These are phyloP conservation scores for Sphinx pinastri DNA, from an alignment of 2,888 invertebrate genomes.

Conservation along the genomic window DNA sequence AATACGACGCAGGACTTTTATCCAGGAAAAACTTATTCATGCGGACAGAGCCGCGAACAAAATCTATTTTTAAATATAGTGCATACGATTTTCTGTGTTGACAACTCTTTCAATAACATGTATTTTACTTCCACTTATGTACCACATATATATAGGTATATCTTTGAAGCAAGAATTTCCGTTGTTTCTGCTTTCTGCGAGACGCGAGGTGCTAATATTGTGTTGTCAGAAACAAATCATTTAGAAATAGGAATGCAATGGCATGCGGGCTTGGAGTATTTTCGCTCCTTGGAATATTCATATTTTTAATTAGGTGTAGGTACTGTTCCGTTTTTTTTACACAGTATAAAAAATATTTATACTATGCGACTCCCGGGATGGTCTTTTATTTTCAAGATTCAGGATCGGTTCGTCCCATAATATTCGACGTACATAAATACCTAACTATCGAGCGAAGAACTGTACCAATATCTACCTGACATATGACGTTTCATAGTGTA, in stretches of 20 bases:
- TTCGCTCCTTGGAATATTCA: background rate
- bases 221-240: constrained; percentile 14
- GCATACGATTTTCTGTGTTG: background rate
- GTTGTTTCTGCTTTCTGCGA: background rate
- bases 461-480: background rate
- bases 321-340: background rate
- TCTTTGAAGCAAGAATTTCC: background rate
- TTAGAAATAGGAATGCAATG: constrained; percentile 6
- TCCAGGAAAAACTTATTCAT: no score
- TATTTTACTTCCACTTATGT: background rate
- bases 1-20: no score
- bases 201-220: background rate
- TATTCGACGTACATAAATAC: no score
- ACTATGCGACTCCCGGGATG: no score
- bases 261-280: constrained; percentile 13
- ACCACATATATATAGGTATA: background rate
- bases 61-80: no score
- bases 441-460: background rate
- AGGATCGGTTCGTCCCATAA: no score
- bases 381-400: no score
- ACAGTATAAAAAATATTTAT: no score
- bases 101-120: background rate
- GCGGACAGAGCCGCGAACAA: no score
- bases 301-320: background rate
- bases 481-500: constrained; percentile 24